A percentile compares a stretch with the other conserved stretches of the same genome.
Conservation (phyloP, 2,888 invertebrate genomes). For the Sepioteuthis lessoniana region DNA sequence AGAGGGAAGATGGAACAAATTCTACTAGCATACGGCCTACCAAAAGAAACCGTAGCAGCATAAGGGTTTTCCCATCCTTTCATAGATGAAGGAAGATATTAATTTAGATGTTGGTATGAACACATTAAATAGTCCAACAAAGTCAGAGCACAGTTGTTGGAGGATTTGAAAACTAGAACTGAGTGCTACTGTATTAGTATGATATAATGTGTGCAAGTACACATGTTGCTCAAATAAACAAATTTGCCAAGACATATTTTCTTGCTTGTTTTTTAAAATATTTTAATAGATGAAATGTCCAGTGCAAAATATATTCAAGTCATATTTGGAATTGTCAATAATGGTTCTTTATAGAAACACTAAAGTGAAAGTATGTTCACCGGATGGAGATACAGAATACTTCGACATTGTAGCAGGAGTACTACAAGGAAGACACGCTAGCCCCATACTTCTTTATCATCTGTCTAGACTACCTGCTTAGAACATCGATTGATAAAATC, state of each 20-base stretch:
- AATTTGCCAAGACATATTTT: constrained; percentile 12
- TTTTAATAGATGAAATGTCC: neutral
- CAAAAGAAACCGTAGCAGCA: too few relatives aligned
- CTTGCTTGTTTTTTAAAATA: neutral
- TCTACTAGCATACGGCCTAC: too few relatives aligned
- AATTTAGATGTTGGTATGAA: constrained; percentile 23
- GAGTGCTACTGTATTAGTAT: constrained; percentile 33
- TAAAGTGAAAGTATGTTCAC: too few relatives aligned
- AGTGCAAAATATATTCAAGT: neutral
- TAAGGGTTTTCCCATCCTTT: constrained; percentile 20
- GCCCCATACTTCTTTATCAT: too few relatives aligned
- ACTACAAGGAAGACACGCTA: too few relatives aligned
- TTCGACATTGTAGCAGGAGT: too few relatives aligned
- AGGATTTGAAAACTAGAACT: constrained; percentile 33
- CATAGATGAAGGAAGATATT: constrained; percentile 23
- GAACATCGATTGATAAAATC: too few relatives aligned
- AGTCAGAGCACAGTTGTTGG: constrained; percentile 33
- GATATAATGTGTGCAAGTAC: constrained; percentile 33
- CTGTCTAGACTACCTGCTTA: too few relatives aligned
- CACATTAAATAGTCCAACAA: constrained; percentile 33
- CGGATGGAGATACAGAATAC: too few relatives aligned
- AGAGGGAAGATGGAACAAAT: too few relatives aligned
- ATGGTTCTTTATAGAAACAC: too few relatives aligned
- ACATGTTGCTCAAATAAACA: constrained; percentile 33
- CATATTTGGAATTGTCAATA: too few relatives aligned